phyloP scores from a whole-genome alignment of 2,888 invertebrate genomes.

The Tachystola acroxantha region DNA sequence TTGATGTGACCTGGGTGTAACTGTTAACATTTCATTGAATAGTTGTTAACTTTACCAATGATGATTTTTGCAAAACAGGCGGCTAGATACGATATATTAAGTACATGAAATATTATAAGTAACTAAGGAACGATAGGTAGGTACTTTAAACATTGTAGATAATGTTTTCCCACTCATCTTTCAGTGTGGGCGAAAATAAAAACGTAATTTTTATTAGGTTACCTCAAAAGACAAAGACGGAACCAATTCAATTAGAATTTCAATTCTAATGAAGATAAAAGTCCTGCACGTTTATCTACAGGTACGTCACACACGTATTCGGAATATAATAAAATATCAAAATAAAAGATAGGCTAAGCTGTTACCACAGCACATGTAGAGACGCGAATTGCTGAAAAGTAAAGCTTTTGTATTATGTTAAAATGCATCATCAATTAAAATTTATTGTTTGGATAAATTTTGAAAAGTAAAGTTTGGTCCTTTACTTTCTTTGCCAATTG shows the following conservation, averaged over 20 bases:
- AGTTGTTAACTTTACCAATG: constrained; percentile 51
- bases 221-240: no score
- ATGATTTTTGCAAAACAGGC: constrained; percentile 43
- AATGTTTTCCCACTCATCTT: background rate
- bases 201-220: background rate
- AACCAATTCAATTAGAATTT: no score
- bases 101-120: background rate
- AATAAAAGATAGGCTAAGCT: constrained; percentile 19
- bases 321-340: no score
- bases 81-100: constrained; percentile 6
- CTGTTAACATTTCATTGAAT: constrained; percentile 40
- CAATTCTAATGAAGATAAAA: no score
- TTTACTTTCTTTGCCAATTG: background rate
- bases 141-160: background rate
- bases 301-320: no score
- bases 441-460: no score
- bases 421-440: constrained; percentile 2
- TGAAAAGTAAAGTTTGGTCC: background rate
- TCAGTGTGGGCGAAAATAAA: background rate
- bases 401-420: constrained; percentile 27
- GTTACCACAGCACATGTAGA: constrained; percentile 26
- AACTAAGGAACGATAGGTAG: background rate
- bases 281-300: no score
- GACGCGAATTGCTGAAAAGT: constrained; percentile 41
- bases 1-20: constrained; percentile 77